Conservation (phyloP, 2,797 vertebrate species). For the Hippoglossus hippoglossus region DNA sequence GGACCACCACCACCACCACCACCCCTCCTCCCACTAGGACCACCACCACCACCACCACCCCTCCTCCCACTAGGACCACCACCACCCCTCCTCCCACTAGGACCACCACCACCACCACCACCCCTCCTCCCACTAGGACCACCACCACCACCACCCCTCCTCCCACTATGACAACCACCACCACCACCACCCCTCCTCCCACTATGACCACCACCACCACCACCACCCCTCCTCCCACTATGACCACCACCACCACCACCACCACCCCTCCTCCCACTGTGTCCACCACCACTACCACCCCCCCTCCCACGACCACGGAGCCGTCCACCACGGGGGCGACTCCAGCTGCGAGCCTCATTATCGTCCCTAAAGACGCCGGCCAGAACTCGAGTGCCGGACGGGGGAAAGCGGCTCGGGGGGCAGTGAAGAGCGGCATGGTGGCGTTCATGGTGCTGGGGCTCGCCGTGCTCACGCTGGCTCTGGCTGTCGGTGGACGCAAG, state of each 20-base stretch:
- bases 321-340: constrained; percentile 9
- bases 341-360: constrained; percentile 27
- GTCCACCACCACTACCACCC: not conserved
- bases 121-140: not conserved
- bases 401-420: constrained; percentile 50
- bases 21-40: accelerated
- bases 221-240: constrained; percentile 12
- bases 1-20: not conserved
- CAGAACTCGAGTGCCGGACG: constrained; percentile 35
- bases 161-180: not conserved
- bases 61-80: not conserved
- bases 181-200: not conserved
- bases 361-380: constrained; percentile 52
- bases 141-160: not conserved
- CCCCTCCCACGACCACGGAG: constrained; percentile 14
- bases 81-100: not conserved
- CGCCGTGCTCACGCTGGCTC: constrained; percentile 83
- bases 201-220: not conserved
- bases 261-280: not conserved
- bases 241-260: not conserved
- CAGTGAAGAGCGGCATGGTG: constrained; percentile 85
- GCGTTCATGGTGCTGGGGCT: constrained; percentile 88
- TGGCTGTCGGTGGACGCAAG: constrained; percentile 86
- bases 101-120: not conserved
- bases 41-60: not conserved